Base-by-base conservation (phyloP, 2,888 invertebrate genomes). In the Lycophotia porphyrea region DNA sequence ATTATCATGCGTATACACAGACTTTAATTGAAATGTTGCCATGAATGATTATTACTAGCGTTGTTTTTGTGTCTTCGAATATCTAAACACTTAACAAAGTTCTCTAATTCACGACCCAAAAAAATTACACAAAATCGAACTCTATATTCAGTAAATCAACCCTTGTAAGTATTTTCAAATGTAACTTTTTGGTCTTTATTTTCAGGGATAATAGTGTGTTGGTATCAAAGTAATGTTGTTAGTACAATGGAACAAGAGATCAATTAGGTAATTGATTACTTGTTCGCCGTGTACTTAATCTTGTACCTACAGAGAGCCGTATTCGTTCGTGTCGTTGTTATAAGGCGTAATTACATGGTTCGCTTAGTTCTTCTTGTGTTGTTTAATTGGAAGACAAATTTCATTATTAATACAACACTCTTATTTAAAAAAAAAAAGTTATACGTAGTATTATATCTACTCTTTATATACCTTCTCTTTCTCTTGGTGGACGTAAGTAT, bases 191-290 rank as follows among this genome's bases (percentile, higher is more conserved):
- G 7, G 31, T 34, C 44, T 66, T 49, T 76, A 31, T 68, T 27
- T 18, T 36, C 52, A 60, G 31, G 44, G 44, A 84, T 71, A 79
- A 77, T 68, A 24, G 58, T 24, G 65, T 71, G 52, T 64, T 76
- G 34, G 52, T 71, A 34, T 61, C 42, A 71, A 73, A 65, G 64
- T 66, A 78, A 74, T 78, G 63, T 78, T 65, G 52, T 73, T 69
- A 60, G 67, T 66, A 73, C 44, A 58, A 55, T 71, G 39, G 44
- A 67, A 70, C 58, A 64, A 70, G 52, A 74, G 49, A 67, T 74
- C 58, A 80, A 81, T 80, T 71, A 74, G 31, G 21, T 74, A 81
- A 78, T 82, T 80, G 71, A 79, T 79, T 60, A 52, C 27, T 60
- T 24, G 68, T 77, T 68, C 15, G 13, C 18, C 49, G 11, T 44